Evolutionary conservation across 2,113 vertebrate species (phyloP).

Genomic region (Podiceps cristatus): DNA sequence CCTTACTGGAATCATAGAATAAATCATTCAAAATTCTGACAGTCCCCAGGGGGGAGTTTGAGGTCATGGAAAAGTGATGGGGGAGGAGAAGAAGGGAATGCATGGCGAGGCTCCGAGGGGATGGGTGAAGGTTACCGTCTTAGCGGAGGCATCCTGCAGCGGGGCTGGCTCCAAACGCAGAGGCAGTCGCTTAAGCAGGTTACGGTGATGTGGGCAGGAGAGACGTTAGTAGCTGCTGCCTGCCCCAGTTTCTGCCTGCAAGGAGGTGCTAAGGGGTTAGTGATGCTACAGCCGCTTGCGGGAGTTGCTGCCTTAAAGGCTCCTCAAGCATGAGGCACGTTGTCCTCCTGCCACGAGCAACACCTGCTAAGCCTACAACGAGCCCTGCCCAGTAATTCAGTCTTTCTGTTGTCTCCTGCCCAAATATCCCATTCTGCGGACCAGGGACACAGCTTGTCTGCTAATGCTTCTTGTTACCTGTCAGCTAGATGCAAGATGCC

Average conservation of each 20-base stretch:
- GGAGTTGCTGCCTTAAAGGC: neutral
- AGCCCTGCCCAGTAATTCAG: neutral
- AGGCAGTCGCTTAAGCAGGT: neutral
- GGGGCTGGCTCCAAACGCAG: neutral
- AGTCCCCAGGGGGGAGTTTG: neutral
- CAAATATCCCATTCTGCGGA: neutral
- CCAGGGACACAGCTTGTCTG: neutral
- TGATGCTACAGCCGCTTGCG: neutral
- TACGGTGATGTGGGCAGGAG: neutral
- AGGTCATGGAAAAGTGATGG: neutral
- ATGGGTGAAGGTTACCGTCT: neutral
- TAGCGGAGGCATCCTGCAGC: neutral
- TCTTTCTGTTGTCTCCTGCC: neutral
- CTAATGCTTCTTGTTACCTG: neutral
- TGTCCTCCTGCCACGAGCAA: neutral
- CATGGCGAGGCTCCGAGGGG: accelerated
- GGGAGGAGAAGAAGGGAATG: neutral
- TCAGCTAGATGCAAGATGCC: neutral
- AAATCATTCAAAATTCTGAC: neutral
- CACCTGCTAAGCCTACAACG: accelerated
- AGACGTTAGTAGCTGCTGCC: neutral
- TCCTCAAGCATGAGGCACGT: neutral
- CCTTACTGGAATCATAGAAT: neutral
- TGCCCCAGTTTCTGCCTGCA: neutral
- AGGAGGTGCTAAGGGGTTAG: neutral